phyloP scores from a whole-genome alignment of 2,888 invertebrate genomes.

The Pharmacophagus antenor region DNA sequence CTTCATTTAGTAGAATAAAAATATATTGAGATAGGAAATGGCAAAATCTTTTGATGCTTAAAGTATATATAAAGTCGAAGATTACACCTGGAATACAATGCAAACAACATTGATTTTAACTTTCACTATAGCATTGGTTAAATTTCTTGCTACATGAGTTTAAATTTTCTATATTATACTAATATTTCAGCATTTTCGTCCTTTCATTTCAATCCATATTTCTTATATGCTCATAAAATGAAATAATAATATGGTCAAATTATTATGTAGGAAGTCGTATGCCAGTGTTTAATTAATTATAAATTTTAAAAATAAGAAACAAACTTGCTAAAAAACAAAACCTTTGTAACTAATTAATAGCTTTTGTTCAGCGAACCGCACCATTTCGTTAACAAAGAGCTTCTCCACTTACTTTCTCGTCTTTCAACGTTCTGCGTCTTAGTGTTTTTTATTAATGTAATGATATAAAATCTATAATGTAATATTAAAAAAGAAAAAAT shows the following conservation, averaged over 20 bases:
- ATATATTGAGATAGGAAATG: not conserved
- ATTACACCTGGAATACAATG: not conserved
- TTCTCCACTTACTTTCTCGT: constrained; percentile 19
- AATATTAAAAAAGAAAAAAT: not conserved
- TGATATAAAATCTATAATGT: too few relatives aligned
- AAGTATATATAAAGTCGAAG: not conserved
- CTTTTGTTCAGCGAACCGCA: constrained; percentile 17
- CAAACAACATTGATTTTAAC: not conserved
- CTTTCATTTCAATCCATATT: too few relatives aligned
- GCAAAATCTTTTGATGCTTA: not conserved
- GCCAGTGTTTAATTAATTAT: constrained; percentile 2
- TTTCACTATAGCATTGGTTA: not conserved
- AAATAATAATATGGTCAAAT: not conserved
- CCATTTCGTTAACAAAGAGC: constrained; percentile 24
- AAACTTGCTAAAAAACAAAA: constrained; percentile 8
- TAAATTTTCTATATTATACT: too few relatives aligned
- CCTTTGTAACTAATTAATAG: constrained; percentile 30
- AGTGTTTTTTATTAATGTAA: not conserved
- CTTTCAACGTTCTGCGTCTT: not conserved
- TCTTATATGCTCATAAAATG: too few relatives aligned
- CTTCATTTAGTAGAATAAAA: not conserved
- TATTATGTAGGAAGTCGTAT: not conserved
- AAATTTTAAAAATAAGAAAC: not conserved
- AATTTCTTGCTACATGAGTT: not conserved
- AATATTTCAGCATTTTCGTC: too few relatives aligned